Base-by-base conservation (phyloP, 2,797 vertebrate species). In the Botia almorhae region DNA sequence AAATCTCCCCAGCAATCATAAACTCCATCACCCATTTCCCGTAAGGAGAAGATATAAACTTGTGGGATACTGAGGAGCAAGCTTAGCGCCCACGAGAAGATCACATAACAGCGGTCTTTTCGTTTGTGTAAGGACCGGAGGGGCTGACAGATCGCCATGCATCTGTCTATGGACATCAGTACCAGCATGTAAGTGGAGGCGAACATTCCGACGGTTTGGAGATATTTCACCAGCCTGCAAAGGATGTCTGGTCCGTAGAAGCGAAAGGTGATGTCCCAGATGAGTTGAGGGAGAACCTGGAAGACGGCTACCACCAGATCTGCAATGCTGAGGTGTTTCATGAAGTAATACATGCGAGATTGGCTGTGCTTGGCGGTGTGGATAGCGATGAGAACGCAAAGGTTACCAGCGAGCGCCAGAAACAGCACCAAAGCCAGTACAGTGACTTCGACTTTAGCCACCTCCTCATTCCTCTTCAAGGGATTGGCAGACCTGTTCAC, bases 121-220 rank as follows among this genome's bases (percentile, higher is more conserved):
- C 94, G 91, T 87, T 91, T 95, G 87, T 93, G 94, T 82, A 97
- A 85, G 2, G 96, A 94, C 79, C 96, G 94, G 77, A 99, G 93
- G 0, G 98, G 98, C 82, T 95, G 96, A 86, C 97, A 99, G 87
- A 99, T 96, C 14, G 98, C 97, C 86, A 98, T 83, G 83, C 98
- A 99, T 81, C 98, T 94, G 92, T 99, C 98, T 23, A 99, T 89
- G 50, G 98, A 98, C 98, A 99, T 99, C 74, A 99, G 90, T 80
- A 99, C 93, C 13, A 99, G 95, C 96, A 99, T 94, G 91, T 99
- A 99, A 26, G 98, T 99, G 56, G 98, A 99, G 0, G 98, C 98
- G n/a, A 99, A 99, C 98, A 99, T 99, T 1, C 97, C 98, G 77
- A 99, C 97, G 0, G 99, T 96, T 91, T 99, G 98, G 76, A 98